A percentile compares a stretch with the other conserved stretches of the same genome.
phyloP scores from a whole-genome alignment of 2,113 vertebrate species.

The Amphiprion ocellaris region DNA sequence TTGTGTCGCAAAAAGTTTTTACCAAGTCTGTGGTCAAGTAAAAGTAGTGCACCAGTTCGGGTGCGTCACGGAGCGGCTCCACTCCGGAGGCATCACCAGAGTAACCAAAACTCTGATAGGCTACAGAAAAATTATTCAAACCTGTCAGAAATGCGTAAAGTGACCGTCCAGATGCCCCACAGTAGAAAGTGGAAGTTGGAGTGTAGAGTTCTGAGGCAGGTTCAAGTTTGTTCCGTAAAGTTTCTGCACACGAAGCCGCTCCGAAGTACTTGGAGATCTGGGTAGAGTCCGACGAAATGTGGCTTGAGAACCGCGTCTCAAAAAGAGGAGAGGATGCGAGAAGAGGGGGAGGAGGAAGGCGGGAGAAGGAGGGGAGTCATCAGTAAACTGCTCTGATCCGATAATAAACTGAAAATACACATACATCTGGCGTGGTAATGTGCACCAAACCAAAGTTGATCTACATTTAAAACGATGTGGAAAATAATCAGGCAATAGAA shows the following conservation, averaged over 20 bases:
- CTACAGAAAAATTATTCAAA: neutral
- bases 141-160: neutral
- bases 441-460: neutral
- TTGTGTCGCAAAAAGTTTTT: neutral
- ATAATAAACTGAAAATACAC: too few species aligned
- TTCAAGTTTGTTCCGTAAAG: neutral
- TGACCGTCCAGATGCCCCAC: neutral
- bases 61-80: slow-evolving; percentile 48
- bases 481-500: too few species aligned
- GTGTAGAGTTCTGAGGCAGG: neutral
- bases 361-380: neutral
- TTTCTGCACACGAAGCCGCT: neutral
- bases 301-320: slow-evolving; percentile 15
- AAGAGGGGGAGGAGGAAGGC: neutral
- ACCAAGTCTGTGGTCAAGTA: neutral
- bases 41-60: slow-evolving; percentile 8
- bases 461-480: neutral
- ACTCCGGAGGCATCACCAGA: slow-evolving; percentile 54
- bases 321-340: slow-evolving; percentile 14
- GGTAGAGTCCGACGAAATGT: neutral
- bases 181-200: neutral
- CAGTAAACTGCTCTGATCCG: neutral
- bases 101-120: neutral
- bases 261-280: neutral
- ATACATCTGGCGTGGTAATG: neutral